Evolutionary conservation across 2,888 invertebrate species (phyloP).

Genomic region (Volucella zonaria): DNA sequence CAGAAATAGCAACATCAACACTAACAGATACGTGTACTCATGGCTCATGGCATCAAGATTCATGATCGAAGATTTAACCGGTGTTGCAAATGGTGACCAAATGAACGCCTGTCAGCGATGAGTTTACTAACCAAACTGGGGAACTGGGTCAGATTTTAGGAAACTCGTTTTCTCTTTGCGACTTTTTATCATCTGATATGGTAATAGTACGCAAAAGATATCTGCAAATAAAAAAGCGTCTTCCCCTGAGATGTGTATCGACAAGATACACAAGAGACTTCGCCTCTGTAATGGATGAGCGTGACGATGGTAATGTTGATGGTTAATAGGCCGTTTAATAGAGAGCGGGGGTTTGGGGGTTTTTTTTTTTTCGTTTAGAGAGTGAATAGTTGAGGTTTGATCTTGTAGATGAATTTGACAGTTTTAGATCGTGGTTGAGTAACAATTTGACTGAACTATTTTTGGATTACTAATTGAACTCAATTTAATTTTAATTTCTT

Average conservation of each 20-base stretch:
- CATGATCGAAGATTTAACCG: not conserved
- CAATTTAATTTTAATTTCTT: constrained; percentile 22
- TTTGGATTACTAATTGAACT: not conserved
- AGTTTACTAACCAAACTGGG: constrained; percentile 76
- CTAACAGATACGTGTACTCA: not conserved
- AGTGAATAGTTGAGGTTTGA: not conserved
- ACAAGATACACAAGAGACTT: constrained; percentile 1
- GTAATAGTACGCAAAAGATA: constrained; percentile 71
- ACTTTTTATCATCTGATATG: constrained; percentile 75
- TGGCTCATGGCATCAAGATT: no score
- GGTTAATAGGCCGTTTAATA: not conserved
- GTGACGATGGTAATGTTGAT: constrained; percentile 1
- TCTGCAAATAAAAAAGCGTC: constrained; percentile 63
- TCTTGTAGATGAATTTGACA: constrained; percentile 20
- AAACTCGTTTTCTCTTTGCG: constrained; percentile 81
- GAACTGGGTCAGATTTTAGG: constrained; percentile 82
- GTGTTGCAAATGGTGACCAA: constrained; percentile 43
- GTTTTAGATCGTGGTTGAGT: constrained; percentile 27
- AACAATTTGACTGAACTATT: constrained; percentile 1
- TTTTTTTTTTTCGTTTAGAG: constrained; percentile 10
- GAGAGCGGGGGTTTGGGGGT: not conserved
- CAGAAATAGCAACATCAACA: constrained; percentile 2
- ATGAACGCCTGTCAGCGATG: constrained; percentile 41
- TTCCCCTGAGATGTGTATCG: constrained; percentile 38
- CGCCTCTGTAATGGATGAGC: constrained; percentile 2